Percentiles rank a stretch among this genome's conserved stretches.
phyloP scores from a whole-genome alignment of 1,140 invertebrate species.

The Panagrolaimus sp. region DNA sequence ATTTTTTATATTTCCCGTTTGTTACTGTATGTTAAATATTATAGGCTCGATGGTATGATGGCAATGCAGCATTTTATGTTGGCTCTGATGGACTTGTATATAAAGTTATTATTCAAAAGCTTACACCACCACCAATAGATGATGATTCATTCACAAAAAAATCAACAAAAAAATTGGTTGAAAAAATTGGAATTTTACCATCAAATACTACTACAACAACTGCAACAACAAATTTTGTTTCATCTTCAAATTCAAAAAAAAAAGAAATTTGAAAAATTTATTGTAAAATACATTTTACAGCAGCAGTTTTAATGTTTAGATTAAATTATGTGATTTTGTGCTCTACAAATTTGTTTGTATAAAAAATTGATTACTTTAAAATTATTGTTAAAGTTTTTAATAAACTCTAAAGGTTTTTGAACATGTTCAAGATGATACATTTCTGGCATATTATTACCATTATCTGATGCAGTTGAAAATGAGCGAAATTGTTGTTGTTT shows the following conservation, averaged over 20 bases:
- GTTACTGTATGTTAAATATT: slow-evolving; percentile 25
- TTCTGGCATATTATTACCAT: slow-evolving; percentile 23
- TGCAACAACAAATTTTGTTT: too few relatives aligned
- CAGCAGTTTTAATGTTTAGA: too few relatives aligned
- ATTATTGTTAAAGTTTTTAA: too few relatives aligned
- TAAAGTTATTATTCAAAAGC: slow-evolving; percentile 32
- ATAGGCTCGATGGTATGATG: slow-evolving; percentile 36
- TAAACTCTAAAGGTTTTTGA: slow-evolving; percentile 31
- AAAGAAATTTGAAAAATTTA: too few relatives aligned
- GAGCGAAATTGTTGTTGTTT: too few relatives aligned
- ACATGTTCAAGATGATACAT: slow-evolving; percentile 39
- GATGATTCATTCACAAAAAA: slow-evolving; percentile 20
- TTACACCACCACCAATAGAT: too few relatives aligned
- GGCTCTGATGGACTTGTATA: slow-evolving; percentile 33
- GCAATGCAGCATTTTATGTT: slow-evolving; percentile 35
- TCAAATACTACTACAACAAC: neutral
- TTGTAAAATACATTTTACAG: too few relatives aligned
- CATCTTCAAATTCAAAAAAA: too few relatives aligned
- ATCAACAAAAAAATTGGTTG: slow-evolving; percentile 5
- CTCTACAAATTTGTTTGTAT: too few relatives aligned
- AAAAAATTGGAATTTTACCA: neutral
- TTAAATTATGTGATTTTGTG: too few relatives aligned
- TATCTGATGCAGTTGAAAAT: neutral
- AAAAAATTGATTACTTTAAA: too few relatives aligned
- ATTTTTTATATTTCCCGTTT: neutral